Base-by-base conservation (phyloP, 2,888 invertebrate genomes). In the Amphipoea lucens region DNA sequence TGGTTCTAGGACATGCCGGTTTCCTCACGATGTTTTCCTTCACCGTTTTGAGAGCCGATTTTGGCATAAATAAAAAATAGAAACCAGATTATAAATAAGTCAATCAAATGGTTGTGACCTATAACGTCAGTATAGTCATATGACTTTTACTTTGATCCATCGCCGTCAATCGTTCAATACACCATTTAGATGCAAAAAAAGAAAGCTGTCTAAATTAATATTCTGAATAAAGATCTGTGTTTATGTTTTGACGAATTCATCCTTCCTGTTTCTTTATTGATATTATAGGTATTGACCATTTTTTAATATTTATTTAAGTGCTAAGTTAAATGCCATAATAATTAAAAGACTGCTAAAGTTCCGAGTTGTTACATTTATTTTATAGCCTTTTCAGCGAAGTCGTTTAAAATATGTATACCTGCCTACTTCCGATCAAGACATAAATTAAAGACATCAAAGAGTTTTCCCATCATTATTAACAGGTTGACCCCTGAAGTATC, bases 181-280 rank as follows among this genome's bases (percentile, higher is more conserved):
- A 70, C 48, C n/a, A 66, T 57, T 66, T 62, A 29, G 36, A 82
- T 45, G 60, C 60, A 67, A 54, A 62, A 54, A 77, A 71, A 74
- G 74, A 83, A 82, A 79, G 65, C 42, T 60, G 83, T 51, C 11
- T 36, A n/a, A 40, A 29, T 29, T 29, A 29, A 66, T 51, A 11
- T 73, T 63, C 17, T 40, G 23, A 54, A 36, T 36, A 54, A 17
- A 54, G 2, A 63, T 17, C 14, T 23, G n/a, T 29, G 17, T 54
- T 75, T 45, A 48, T 20, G 20, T 36, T 78, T 72, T 78, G 36
- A 67, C 4, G 36, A 29, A 66, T 66, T 65, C 20, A 62, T 75
- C 40, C 60, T 69, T 65, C 54, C 40, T 62, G 48, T 72, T 74
- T 79, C n/a, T 12, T 54, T 62, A 62, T 65, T 51, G 42, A 60